Evolutionary conservation across 1,140 invertebrate genomes (phyloP).

Genomic region (Drosophila chauvacae): DNA sequence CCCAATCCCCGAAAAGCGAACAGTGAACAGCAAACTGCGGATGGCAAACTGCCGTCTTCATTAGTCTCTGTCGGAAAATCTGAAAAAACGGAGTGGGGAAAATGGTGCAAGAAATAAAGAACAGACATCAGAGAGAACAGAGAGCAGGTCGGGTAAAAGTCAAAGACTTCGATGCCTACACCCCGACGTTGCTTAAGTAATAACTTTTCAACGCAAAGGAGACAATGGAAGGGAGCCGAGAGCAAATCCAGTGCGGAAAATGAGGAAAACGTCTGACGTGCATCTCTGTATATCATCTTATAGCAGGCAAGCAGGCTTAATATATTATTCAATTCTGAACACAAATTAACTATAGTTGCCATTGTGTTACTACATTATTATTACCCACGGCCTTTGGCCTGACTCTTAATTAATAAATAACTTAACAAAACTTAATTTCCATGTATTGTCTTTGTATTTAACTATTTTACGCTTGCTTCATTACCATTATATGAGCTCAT

Average conservation of each 20-base stretch:
- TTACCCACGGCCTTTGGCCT: neutral
- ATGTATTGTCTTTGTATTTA: conserved; percentile 2
- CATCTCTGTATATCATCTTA: neutral
- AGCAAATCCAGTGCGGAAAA: conserved; percentile 5
- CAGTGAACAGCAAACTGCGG: conserved; percentile 31
- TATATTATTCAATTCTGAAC: conserved; percentile 7
- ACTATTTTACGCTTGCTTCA: conserved; percentile 7
- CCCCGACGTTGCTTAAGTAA: conserved; percentile 55
- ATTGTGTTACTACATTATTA: neutral
- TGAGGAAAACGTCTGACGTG: conserved; percentile 18
- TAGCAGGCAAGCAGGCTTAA: neutral
- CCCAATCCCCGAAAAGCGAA: conserved; percentile 38
- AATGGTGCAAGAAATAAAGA: conserved; percentile 21
- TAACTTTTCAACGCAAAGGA: conserved; percentile 51
- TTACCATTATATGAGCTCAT: neutral
- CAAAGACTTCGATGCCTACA: conserved; percentile 56
- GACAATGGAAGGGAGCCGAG: conserved; percentile 15
- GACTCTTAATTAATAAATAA: neutral
- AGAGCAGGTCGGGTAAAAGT: conserved; percentile 42
- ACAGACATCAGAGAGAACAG: neutral
- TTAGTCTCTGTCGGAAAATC: conserved; percentile 70
- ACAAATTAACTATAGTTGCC: neutral
- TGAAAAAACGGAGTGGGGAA: conserved; percentile 5
- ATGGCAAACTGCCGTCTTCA: conserved; percentile 60
- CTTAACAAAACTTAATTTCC: neutral